phyloP scores from a whole-genome alignment of 2,797 vertebrate genomes.

The Eospalax fontanierii region DNA sequence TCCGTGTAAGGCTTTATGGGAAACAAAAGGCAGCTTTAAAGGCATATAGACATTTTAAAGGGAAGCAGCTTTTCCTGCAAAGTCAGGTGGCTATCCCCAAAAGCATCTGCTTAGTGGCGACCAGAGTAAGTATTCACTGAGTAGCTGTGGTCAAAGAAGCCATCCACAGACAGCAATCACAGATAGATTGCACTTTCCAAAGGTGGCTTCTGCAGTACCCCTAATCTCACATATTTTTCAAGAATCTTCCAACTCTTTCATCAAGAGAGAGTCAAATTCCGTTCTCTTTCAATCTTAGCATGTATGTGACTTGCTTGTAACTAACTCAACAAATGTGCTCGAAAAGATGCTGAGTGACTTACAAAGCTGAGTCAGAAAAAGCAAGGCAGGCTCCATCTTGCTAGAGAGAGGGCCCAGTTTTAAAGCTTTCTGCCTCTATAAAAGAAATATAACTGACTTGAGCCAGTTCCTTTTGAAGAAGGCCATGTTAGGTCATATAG shows the following conservation, averaged over 20 bases:
- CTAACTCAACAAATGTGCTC: background rate
- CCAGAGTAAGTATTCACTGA: background rate
- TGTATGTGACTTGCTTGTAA: background rate
- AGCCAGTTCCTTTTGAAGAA: background rate
- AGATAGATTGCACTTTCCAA: background rate
- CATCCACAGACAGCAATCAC: too few relatives aligned
- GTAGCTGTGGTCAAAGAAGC: background rate
- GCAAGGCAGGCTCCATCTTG: background rate
- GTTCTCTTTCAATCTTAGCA: background rate
- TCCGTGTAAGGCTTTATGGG: background rate
- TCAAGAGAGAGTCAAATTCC: background rate
- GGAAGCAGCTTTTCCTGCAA: background rate
- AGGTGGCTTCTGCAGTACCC: background rate
- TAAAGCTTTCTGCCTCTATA: background rate
- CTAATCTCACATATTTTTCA: background rate
- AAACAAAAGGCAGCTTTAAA: background rate
- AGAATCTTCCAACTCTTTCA: background rate
- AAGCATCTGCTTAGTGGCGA: background rate
- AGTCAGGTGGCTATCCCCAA: background rate
- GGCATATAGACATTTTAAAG: background rate
- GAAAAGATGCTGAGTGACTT: background rate
- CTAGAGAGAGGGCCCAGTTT: background rate
- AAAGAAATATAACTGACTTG: background rate
- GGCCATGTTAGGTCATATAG: background rate
- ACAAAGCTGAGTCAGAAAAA: background rate